Conservation (phyloP, 2,797 vertebrate species). For the Molothrus aeneus region DNA sequence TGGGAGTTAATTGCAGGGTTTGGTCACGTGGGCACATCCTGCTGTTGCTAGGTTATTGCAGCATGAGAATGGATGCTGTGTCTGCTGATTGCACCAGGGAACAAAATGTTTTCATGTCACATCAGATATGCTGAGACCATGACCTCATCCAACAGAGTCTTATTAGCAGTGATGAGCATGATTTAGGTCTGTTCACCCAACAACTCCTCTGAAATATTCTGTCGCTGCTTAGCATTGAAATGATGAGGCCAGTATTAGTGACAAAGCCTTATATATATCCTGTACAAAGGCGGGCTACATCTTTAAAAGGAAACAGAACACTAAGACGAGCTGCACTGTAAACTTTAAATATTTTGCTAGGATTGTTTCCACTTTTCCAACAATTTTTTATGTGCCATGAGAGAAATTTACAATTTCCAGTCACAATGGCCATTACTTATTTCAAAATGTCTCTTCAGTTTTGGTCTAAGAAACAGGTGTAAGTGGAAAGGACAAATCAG, state of each 20-base stretch:
- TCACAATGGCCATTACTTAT: background rate
- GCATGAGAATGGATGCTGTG: background rate
- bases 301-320: background rate
- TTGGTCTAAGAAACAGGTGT: background rate
- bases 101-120: background rate
- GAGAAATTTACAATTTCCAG: background rate
- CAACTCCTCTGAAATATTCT: background rate
- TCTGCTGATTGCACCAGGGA: background rate
- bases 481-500: background rate
- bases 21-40: accelerated
- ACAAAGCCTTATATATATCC: background rate
- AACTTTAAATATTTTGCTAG: background rate
- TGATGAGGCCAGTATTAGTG: background rate
- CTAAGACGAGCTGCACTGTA: background rate
- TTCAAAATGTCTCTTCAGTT: background rate
- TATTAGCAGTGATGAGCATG: background rate
- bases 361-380: background rate
- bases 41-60: background rate
- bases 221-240: background rate
- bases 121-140: background rate
- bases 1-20: background rate
- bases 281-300: background rate
- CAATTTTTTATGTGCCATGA: accelerated
- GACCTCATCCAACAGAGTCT: background rate
- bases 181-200: background rate